Evolutionary conservation across 2,888 invertebrate species (phyloP).

Genomic region (Tuta absoluta): DNA sequence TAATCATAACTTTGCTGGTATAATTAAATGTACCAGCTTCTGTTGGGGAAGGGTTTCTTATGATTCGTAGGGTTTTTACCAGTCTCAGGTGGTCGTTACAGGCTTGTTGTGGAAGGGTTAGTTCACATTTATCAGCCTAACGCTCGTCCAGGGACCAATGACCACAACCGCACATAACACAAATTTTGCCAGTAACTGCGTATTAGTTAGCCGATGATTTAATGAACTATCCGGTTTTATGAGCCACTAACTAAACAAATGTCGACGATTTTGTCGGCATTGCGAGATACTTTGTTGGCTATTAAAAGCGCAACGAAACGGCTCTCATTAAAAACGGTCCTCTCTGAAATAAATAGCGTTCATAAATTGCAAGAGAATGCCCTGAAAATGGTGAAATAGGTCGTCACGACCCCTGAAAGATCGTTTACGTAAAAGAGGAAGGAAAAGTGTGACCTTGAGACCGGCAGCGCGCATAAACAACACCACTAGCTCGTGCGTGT

Average conservation of each 20-base stretch:
- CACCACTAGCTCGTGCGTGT: constrained; percentile 64
- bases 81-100: constrained; percentile 80
- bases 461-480: constrained; percentile 64
- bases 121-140: constrained; percentile 73
- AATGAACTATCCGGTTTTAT: constrained; percentile 41
- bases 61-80: constrained; percentile 72
- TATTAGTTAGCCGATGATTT: constrained; percentile 50
- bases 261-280: background rate
- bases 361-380: constrained; percentile 12
- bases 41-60: constrained; percentile 26
- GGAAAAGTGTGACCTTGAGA: constrained; percentile 46
- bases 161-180: constrained; percentile 58
- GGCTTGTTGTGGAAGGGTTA: constrained; percentile 75
- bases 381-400: constrained; percentile 19
- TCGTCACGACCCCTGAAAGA: constrained; percentile 10
- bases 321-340: background rate
- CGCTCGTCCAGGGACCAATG: constrained; percentile 66
- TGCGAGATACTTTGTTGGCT: background rate
- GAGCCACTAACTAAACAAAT: constrained; percentile 29
- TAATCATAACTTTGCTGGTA: constrained; percentile 2
- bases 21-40: constrained; percentile 21
- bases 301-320: constrained; percentile 8
- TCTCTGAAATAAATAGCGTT: constrained; percentile 5
- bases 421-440: constrained; percentile 17
- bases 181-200: constrained; percentile 56